Conservation (phyloP, 2,888 invertebrate species). For the Cheilosia vulpina region DNA sequence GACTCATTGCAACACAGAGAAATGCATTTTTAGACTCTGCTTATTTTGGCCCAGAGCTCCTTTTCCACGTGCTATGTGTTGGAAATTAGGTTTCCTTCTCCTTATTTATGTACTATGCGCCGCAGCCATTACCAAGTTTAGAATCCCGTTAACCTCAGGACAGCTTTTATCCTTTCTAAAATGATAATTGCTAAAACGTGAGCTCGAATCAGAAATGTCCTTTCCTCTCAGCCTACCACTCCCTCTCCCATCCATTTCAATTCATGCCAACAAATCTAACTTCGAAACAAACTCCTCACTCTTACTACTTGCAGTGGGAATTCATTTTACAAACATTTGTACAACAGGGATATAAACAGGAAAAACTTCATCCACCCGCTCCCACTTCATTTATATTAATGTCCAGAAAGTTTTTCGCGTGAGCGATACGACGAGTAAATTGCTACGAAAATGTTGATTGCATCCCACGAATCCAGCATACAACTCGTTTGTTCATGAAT, state of each 20-base stretch:
- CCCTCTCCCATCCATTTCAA: not conserved
- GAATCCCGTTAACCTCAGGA: too few species aligned
- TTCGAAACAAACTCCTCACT: slow-evolving; percentile 9
- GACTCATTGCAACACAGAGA: too few species aligned
- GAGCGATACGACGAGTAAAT: not conserved
- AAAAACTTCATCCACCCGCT: slow-evolving; percentile 1
- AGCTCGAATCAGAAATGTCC: too few species aligned
- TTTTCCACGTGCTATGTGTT: too few species aligned
- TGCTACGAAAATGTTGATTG: slow-evolving; percentile 29
- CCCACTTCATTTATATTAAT: slow-evolving; percentile 35
- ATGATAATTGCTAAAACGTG: too few species aligned
- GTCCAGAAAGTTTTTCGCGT: slow-evolving; percentile 23
- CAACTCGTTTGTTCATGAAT: slow-evolving; percentile 56
- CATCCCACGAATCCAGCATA: slow-evolving; percentile 46
- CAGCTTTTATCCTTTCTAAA: too few species aligned
- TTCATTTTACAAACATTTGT: not conserved
- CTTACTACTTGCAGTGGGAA: not conserved
- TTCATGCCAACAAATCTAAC: slow-evolving; percentile 8
- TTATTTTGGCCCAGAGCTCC: too few species aligned
- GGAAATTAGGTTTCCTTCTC: too few species aligned
- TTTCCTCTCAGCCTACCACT: not conserved
- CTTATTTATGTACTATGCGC: too few species aligned
- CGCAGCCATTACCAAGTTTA: too few species aligned
- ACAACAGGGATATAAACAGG: not conserved
- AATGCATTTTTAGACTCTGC: too few species aligned